Conservation (phyloP, 2,113 vertebrate species). For the Neomonachus schauinslandi region DNA sequence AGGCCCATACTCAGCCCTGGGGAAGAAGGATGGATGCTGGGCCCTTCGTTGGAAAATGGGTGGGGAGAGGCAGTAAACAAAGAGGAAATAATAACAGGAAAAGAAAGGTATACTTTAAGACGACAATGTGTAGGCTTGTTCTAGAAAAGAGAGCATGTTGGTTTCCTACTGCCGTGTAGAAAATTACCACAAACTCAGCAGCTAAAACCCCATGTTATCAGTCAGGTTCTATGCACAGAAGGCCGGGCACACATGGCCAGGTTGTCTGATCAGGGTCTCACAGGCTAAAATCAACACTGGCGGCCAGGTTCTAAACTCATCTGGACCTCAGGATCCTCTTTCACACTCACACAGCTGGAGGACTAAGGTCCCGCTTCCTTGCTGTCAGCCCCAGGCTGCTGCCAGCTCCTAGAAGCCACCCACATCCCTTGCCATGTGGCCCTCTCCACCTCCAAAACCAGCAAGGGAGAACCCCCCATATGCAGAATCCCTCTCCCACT, state of each 20-base stretch:
- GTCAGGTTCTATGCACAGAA: not conserved
- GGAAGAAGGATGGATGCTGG: too few relatives aligned
- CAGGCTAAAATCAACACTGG: not conserved
- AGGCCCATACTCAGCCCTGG: too few relatives aligned
- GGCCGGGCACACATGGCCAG: fast-evolving
- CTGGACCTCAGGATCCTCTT: not conserved
- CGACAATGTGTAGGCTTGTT: fast-evolving
- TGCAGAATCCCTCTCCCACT: not conserved
- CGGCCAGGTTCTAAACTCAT: not conserved
- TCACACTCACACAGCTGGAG: not conserved
- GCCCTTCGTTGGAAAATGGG: fast-evolving
- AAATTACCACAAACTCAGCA: not conserved
- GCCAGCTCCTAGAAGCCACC: not conserved
- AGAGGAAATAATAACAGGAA: too few relatives aligned
- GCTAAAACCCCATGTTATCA: not conserved
- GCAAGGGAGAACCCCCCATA: fast-evolving
- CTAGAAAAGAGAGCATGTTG: fast-evolving
- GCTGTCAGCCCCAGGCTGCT: fast-evolving
- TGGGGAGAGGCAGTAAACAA: not conserved
- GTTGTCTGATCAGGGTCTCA: not conserved
- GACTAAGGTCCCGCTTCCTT: not conserved
- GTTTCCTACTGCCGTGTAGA: not conserved
- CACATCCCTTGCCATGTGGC: fast-evolving
- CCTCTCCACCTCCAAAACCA: not conserved
- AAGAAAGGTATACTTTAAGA: not conserved